Percentiles rank a stretch among this genome's conserved stretches.
These are phyloP conservation scores for Dicycla oo DNA, from an alignment of 2,888 invertebrate species.

Conservation along the genomic window DNA sequence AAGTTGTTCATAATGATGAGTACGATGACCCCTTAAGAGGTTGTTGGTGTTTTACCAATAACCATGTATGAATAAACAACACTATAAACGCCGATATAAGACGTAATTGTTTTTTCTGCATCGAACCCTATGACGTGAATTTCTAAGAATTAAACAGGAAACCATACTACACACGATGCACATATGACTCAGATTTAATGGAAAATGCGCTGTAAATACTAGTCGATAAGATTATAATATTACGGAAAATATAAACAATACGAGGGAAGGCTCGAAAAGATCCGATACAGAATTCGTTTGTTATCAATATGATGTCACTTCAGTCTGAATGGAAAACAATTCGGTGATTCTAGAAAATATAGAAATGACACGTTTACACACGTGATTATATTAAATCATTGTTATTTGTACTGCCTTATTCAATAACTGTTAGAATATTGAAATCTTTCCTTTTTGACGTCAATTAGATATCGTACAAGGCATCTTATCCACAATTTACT, in stretches of 20 bases:
- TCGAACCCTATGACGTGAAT: conserved; percentile 28
- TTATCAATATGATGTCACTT: conserved; percentile 35
- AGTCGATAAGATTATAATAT: conserved; percentile 35
- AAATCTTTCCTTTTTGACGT: conserved; percentile 29
- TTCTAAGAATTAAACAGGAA: conserved; percentile 53
- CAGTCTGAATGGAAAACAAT: conserved; percentile 28
- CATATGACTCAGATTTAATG: conserved; percentile 35
- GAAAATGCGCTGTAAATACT: conserved; percentile 41
- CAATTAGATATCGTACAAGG: conserved; percentile 1
- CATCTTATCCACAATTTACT: background rate
- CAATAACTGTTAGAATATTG: conserved; percentile 1
- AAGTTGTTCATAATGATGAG: too few species aligned
- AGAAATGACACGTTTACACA: conserved; percentile 16
- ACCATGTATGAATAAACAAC: conserved; percentile 9
- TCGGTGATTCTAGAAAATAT: conserved; percentile 43
- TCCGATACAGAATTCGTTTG: conserved; percentile 23
- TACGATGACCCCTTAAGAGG: too few species aligned
- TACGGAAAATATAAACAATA: conserved; percentile 29
- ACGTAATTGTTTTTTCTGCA: conserved; percentile 35
- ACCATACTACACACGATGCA: conserved; percentile 33
- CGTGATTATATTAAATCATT: conserved; percentile 33
- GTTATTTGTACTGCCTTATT: conserved; percentile 18
- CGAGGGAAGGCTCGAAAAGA: conserved; percentile 24
- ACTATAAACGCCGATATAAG: conserved; percentile 8
- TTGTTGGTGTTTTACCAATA: too few species aligned